Conservation (phyloP, 2,113 vertebrate genomes). For the Crotalus tigris region DNA sequence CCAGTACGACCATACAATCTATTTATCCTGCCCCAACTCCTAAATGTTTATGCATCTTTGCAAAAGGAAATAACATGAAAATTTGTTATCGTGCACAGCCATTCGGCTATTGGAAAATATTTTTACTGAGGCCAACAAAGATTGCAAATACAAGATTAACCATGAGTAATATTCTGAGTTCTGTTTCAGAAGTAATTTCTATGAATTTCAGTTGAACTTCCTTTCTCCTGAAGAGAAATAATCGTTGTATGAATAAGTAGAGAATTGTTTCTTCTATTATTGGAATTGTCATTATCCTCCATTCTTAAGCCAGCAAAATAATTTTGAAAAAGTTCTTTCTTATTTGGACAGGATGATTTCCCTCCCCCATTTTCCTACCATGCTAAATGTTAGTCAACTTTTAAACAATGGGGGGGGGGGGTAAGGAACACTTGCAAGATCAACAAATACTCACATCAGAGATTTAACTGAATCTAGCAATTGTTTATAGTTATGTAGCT, state of each 20-base stretch:
- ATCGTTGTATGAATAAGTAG: not conserved
- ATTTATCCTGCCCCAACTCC: too few species aligned
- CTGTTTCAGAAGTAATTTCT: too few species aligned
- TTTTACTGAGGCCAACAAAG: not conserved
- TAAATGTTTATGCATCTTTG: too few species aligned
- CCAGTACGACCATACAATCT: too few species aligned
- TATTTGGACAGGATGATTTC: not conserved
- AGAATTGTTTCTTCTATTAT: not conserved
- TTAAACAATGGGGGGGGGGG: not conserved
- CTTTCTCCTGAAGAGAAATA: too few species aligned
- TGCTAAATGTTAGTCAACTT: not conserved
- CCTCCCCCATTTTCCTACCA: too few species aligned
- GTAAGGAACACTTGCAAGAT: not conserved
- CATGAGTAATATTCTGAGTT: not conserved
- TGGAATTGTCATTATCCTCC: not conserved
- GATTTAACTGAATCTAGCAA: not conserved
- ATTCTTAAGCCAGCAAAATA: constrained; percentile 6
- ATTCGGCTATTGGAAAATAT: not conserved
- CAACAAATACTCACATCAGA: not conserved
- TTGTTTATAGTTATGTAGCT: not conserved
- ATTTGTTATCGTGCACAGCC: not conserved
- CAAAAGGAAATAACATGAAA: too few species aligned
- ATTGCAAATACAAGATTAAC: not conserved
- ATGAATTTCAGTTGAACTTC: too few species aligned
- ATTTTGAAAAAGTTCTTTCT: not conserved